Percentiles rank a stretch among this genome's conserved stretches.
phyloP scores from a whole-genome alignment of 2,888 invertebrate genomes.

The Noctua fimbriata region DNA sequence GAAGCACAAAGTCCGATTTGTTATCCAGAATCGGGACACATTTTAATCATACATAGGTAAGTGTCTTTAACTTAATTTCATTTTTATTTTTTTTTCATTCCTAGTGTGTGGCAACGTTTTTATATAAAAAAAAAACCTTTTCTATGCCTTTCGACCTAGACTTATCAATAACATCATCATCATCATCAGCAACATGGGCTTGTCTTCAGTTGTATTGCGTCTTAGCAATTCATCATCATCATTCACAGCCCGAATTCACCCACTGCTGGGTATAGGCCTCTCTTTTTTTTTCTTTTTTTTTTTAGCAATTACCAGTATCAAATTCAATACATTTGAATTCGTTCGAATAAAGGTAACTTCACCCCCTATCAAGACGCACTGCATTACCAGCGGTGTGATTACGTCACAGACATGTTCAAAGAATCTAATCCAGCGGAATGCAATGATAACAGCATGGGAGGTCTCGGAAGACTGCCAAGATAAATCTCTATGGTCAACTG shows the following conservation, averaged over 20 bases:
- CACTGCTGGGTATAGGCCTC: no score
- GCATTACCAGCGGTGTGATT: constrained; percentile 12
- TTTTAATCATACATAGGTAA: background rate
- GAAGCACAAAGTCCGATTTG: background rate
- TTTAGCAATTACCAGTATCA: background rate
- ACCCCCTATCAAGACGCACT: background rate
- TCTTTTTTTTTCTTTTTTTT: no score
- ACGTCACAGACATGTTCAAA: constrained; percentile 36
- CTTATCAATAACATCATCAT: background rate
- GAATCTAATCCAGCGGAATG: constrained; percentile 68
- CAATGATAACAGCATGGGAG: constrained; percentile 67
- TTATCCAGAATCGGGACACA: background rate
- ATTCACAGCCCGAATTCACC: no score
- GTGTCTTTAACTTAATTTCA: background rate
- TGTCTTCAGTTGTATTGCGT: background rate
- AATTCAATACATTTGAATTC: background rate
- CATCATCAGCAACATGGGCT: background rate
- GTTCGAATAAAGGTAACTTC: no score
- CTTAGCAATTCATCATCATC: no score
- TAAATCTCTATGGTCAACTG: constrained; percentile 34
- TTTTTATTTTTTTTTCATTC: no score
- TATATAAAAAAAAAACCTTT: no score
- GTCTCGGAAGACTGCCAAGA: constrained; percentile 48
- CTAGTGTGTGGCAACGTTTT: no score
- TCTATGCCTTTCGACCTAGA: background rate